These are phyloP conservation scores for Drosophila pruinosa DNA, from an alignment of 1,140 invertebrate genomes.

Conservation along the genomic window DNA sequence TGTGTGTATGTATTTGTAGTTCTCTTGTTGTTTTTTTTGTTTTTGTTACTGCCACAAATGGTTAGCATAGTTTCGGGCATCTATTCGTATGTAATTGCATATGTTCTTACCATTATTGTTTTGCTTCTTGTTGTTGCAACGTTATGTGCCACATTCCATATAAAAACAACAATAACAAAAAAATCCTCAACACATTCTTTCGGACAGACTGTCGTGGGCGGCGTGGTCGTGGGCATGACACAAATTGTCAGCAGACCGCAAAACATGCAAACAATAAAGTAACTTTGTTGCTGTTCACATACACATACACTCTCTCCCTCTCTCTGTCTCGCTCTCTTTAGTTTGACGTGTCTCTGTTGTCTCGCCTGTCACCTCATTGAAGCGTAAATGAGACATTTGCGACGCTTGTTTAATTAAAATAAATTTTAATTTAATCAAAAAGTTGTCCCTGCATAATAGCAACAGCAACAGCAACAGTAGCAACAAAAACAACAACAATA, in stretches of 20 bases:
- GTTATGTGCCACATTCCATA: slow-evolving; percentile 10
- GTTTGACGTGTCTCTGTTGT: slow-evolving; percentile 3
- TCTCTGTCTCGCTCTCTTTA: neutral
- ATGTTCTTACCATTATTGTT: slow-evolving; percentile 47
- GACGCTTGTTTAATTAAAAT: slow-evolving; percentile 81
- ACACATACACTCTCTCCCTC: neutral
- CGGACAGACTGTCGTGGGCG: neutral
- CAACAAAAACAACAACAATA: slow-evolving; percentile 12
- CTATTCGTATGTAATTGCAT: slow-evolving; percentile 57
- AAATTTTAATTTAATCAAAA: slow-evolving; percentile 81
- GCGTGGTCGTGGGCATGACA: neutral
- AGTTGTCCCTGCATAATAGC: slow-evolving; percentile 52
- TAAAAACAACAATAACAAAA: slow-evolving; percentile 12
- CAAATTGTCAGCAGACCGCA: slow-evolving; percentile 68
- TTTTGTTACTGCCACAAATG: slow-evolving; percentile 47
- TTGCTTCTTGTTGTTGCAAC: slow-evolving; percentile 38
- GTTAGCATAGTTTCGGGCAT: slow-evolving; percentile 22
- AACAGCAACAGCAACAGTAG: neutral
- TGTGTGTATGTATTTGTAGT: neutral
- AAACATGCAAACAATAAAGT: slow-evolving; percentile 69
- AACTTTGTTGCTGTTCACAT: slow-evolving; percentile 27
- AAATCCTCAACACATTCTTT: slow-evolving; percentile 50
- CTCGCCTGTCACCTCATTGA: slow-evolving; percentile 68
- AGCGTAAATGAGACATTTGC: slow-evolving; percentile 79
- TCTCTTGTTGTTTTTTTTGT: neutral